These are phyloP conservation scores for Ladona fulva DNA, from an alignment of 1,140 invertebrate genomes.

Conservation along the genomic window DNA sequence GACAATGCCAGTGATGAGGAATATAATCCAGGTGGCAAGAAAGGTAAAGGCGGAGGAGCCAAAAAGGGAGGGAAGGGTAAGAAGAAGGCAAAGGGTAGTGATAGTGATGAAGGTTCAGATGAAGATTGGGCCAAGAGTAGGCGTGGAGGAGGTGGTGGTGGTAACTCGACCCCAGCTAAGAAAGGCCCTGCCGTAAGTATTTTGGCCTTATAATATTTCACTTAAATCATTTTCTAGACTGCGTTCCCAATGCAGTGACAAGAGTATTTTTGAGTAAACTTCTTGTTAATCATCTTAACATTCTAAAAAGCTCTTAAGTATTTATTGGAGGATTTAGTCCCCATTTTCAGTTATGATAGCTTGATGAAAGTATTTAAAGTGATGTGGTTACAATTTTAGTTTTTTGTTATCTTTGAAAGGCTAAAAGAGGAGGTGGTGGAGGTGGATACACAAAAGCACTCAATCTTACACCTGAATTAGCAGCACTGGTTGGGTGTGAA, in stretches of 20 bases:
- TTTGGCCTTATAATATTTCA: no score
- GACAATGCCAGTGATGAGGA: slow-evolving; percentile 59
- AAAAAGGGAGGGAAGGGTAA: slow-evolving; percentile 25
- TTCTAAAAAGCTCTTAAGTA: no score
- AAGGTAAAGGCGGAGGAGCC: slow-evolving; percentile 33
- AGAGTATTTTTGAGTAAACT: no score
- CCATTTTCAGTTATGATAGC: no score
- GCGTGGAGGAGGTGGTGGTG: slow-evolving; percentile 40
- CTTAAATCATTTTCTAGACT: no score
- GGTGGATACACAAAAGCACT: slow-evolving; percentile 72
- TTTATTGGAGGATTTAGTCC: no score
- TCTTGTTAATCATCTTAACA: no score
- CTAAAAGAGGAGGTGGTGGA: slow-evolving; percentile 38
- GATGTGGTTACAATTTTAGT: not conserved
- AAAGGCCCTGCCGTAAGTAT: slow-evolving; percentile 30
- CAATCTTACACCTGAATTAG: slow-evolving; percentile 75
- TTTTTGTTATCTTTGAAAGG: no score
- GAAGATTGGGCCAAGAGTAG: slow-evolving; percentile 65
- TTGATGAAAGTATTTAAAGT: no score
- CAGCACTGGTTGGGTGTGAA: slow-evolving; percentile 74
- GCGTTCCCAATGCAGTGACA: no score
- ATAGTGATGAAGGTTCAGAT: slow-evolving; percentile 63
- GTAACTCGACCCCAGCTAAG: slow-evolving; percentile 36
- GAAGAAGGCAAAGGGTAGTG: slow-evolving; percentile 56
- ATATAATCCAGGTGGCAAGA: slow-evolving; percentile 50